A percentile compares a stretch with the other conserved stretches of the same genome.
Evolutionary conservation across 2,113 vertebrate species (phyloP).

Genomic region (Etheostoma spectabile): DNA sequence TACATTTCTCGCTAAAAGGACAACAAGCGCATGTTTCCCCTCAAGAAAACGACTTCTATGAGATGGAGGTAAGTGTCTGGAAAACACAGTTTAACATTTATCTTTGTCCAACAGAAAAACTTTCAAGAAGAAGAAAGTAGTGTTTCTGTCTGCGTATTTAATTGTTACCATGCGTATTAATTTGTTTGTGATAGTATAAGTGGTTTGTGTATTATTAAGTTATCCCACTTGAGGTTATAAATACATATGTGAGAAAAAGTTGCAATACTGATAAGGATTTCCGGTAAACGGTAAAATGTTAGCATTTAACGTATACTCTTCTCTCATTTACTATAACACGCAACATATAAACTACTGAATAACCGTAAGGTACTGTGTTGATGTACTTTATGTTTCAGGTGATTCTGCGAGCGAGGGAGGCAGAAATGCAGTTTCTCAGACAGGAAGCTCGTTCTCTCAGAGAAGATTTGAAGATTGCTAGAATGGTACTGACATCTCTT

Average conservation of each 20-base stretch:
- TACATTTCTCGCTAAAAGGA: conserved; percentile 86
- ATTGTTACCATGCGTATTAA: background rate
- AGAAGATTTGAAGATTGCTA: conserved; percentile 90
- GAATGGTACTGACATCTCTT: conserved; percentile 82
- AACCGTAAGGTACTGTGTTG: background rate
- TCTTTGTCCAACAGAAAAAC: background rate
- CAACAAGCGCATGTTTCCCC: conserved; percentile 81
- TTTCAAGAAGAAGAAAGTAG: background rate
- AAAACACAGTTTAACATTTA: background rate
- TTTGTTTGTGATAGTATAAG: background rate
- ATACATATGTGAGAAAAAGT: background rate
- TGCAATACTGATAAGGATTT: background rate
- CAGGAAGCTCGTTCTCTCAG: conserved; percentile 93
- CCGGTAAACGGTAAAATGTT: background rate
- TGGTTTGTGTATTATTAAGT: background rate
- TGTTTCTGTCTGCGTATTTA: background rate
- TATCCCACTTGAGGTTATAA: background rate
- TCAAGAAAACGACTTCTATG: conserved; percentile 88
- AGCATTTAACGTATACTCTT: background rate
- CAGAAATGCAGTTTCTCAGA: conserved; percentile 94
- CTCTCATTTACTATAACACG: background rate
- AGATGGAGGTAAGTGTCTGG: conserved; percentile 86
- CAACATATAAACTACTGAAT: background rate
- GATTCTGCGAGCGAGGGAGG: conserved; percentile 91
- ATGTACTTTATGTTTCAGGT: conserved; percentile 80